These are phyloP conservation scores for Penaeus indicus DNA, from an alignment of 1,140 invertebrate species.

Conservation along the genomic window DNA sequence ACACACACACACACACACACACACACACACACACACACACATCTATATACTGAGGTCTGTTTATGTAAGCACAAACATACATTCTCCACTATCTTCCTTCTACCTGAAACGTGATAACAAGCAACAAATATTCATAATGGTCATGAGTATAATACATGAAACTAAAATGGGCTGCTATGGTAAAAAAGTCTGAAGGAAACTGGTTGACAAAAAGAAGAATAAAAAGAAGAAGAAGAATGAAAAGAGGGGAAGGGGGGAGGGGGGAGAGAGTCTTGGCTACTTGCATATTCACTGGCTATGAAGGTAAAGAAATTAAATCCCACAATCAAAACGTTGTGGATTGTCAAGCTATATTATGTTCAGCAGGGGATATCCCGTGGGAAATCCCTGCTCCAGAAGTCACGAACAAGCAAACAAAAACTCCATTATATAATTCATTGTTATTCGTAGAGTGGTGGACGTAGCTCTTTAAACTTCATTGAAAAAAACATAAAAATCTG, in stretches of 20 bases:
- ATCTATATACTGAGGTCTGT: neutral
- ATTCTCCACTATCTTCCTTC: too few relatives aligned
- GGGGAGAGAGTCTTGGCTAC: neutral
- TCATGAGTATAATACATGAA: neutral
- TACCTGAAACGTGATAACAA: too few relatives aligned
- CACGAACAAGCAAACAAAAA: too few relatives aligned
- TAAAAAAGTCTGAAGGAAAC: neutral
- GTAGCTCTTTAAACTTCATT: neutral
- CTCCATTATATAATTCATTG: neutral
- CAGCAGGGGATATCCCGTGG: slow-evolving; percentile 3
- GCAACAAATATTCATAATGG: neutral
- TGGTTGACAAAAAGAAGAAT: neutral
- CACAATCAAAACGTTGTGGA: neutral
- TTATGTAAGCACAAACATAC: neutral
- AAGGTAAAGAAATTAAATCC: neutral
- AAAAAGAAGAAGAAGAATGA: neutral
- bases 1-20: too few relatives aligned
- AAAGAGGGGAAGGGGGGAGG: neutral
- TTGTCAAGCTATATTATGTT: slow-evolving; percentile 8
- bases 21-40: too few relatives aligned
- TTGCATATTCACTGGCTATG: neutral
- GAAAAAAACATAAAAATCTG: neutral
- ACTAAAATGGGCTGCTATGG: neutral
- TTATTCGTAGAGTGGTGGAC: neutral
- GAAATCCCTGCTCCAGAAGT: neutral